These are phyloP conservation scores for Coregonus sp. DNA, from an alignment of 2,797 vertebrate genomes.

Conservation along the genomic window DNA sequence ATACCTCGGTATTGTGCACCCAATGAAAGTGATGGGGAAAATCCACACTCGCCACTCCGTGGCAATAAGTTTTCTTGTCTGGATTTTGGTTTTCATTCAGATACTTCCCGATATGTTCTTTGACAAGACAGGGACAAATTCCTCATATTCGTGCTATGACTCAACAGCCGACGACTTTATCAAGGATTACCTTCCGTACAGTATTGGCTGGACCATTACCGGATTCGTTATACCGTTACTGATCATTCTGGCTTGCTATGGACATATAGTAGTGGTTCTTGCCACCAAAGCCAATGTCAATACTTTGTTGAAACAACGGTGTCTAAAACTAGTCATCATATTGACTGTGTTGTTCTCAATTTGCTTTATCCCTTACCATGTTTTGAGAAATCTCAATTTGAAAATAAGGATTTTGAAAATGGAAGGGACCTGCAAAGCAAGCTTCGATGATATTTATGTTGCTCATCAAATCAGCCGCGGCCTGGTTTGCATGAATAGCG, in stretches of 20 bases:
- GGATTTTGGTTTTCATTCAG: constrained; percentile 72
- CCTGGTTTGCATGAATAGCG: constrained; percentile 80
- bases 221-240: constrained; percentile 77
- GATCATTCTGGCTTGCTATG: constrained; percentile 76
- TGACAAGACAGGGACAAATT: constrained; percentile 55
- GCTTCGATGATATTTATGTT: constrained; percentile 66
- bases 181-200: constrained; percentile 64
- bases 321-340: constrained; percentile 72
- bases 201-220: constrained; percentile 59
- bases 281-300: constrained; percentile 66
- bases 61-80: constrained; percentile 64
- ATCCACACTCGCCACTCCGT: constrained; percentile 52
- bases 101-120: constrained; percentile 76
- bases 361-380: constrained; percentile 83
- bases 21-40: constrained; percentile 73
- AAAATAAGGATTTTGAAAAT: constrained; percentile 61
- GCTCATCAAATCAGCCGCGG: constrained; percentile 79
- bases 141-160: constrained; percentile 59
- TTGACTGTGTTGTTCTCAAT: constrained; percentile 77
- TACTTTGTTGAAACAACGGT: constrained; percentile 68
- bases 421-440: constrained; percentile 50
- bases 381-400: constrained; percentile 79
- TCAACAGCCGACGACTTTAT: constrained; percentile 56
- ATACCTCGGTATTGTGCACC: constrained; percentile 82
- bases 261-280: constrained; percentile 74